phyloP scores from a whole-genome alignment of 2,113 vertebrate genomes.

The Alligator mississippiensis region DNA sequence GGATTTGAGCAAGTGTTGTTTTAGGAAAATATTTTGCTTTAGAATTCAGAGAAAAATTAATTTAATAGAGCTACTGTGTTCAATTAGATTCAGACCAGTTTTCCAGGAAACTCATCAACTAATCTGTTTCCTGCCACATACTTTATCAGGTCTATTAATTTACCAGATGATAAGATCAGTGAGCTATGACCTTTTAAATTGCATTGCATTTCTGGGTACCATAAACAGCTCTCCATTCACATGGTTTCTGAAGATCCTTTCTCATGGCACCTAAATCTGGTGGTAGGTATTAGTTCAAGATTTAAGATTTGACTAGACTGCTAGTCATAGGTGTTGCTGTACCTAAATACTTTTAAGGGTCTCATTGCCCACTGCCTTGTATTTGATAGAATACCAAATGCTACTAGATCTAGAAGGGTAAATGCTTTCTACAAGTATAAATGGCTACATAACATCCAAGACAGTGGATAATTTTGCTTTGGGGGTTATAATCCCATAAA shows the following conservation, averaged over 20 bases:
- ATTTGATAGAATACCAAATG: neutral
- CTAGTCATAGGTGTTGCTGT: too few species aligned
- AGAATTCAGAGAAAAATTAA: neutral
- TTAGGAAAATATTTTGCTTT: neutral
- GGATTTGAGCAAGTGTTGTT: neutral
- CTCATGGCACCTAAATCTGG: too few species aligned
- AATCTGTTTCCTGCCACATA: neutral
- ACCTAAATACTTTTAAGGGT: too few species aligned
- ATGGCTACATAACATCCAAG: neutral
- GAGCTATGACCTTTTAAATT: neutral
- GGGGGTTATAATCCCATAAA: neutral
- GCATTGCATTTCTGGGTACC: too few species aligned
- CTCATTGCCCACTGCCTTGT: neutral
- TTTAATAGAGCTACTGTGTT: neutral
- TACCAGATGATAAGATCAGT: neutral
- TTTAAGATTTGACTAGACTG: neutral
- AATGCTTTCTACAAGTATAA: neutral
- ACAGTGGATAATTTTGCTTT: neutral
- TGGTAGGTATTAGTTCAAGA: neutral
- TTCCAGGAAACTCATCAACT: neutral
- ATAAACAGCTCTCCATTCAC: too few species aligned
- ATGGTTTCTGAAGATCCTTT: too few species aligned
- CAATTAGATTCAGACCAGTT: neutral
- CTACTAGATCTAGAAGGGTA: neutral
- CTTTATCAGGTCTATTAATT: neutral